Base-by-base conservation (phyloP, 2,113 vertebrate genomes). In the Eleginops maclovinus region DNA sequence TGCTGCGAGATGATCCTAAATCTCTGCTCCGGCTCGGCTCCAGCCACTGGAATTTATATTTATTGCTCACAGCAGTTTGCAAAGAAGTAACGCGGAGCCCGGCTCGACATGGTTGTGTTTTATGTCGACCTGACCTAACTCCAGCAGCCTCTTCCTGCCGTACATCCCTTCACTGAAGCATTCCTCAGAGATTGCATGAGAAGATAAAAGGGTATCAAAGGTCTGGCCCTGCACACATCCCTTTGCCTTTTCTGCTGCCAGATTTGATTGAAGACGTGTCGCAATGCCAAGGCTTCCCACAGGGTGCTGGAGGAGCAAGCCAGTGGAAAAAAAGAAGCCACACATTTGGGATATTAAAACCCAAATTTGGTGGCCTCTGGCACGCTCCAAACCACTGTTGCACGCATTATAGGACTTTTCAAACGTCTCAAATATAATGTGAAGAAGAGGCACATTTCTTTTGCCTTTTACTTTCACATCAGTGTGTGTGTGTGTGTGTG, bases 111-210 rank as follows among this genome's bases (percentile, higher is more conserved):
- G 16, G 24, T 21, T 43, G 28, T 66, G 70, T 83, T 86, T 86
- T 43, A 64, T 79, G 64, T 74, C 50, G 28, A 53, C 41, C n/a
- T 5, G 59, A 66, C 78, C 7, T 49, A 1, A 74, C 53, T 54
- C 9, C 5, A 69, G 46, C 73, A 62, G 56, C 9, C 6, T 65
- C 31, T 85, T 74, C 51, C 77, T 85, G 81, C 85, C 69, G 65
- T 56, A 60, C 54, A 21, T 83, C 64, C 16, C 64, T n/a, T 77
- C 67, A 86, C 70, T 78, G 75, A 71, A 55, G 61, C 72, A 87
- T 92, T 88, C 84, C 74, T 86, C 59, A 60, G 49, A 54, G 49
- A 73, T 75, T 67, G 16, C 56, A 67, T 68, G 51, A 80, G 79
- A 81, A 41, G 75, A 82, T 63, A 41, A 13, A 49, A 65, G 40